Conservation (phyloP, 2,888 invertebrate genomes). For the Philereme vetulata region DNA sequence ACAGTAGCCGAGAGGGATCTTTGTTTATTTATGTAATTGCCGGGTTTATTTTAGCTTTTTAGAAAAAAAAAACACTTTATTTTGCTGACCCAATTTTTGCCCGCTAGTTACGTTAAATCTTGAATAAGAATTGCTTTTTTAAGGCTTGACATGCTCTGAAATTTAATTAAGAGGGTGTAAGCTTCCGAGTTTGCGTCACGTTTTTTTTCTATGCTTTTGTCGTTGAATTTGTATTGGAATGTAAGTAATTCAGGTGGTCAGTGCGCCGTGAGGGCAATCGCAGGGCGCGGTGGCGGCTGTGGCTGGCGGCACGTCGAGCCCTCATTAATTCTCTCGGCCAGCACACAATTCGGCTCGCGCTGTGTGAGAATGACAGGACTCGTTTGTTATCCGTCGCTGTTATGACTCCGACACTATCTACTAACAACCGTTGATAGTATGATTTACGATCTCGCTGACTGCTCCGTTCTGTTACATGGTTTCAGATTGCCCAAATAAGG, state of each 20-base stretch:
- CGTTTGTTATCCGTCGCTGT: constrained; percentile 67
- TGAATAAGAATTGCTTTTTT: constrained; percentile 22
- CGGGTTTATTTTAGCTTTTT: constrained; percentile 47
- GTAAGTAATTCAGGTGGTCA: constrained; percentile 31
- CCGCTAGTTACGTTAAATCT: constrained; percentile 21
- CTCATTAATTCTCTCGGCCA: constrained; percentile 63
- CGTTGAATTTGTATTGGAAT: constrained; percentile 20
- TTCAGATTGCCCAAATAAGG: constrained; percentile 42
- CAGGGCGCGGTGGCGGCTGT: constrained; percentile 37
- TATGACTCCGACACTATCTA: constrained; percentile 63
- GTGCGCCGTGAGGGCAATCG: constrained; percentile 33
- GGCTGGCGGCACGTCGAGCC: constrained; percentile 47
- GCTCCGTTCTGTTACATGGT: constrained; percentile 38
- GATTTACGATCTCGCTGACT: constrained; percentile 45
- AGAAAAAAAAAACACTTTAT: constrained; percentile 49
- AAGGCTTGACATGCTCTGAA: constrained; percentile 27
- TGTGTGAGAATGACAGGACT: constrained; percentile 68
- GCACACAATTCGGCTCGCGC: constrained; percentile 55
- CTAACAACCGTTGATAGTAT: constrained; percentile 56
- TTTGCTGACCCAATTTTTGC: constrained; percentile 17
- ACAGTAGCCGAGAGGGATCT: constrained; percentile 44
- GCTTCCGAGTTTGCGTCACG: constrained; percentile 11
- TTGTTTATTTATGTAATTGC: constrained; percentile 60
- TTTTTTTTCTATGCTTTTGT: constrained; percentile 17
- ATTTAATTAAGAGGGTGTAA: constrained; percentile 20